Evolutionary conservation across 2,797 vertebrate species (phyloP).

Genomic region (Gallinago solitaria): DNA sequence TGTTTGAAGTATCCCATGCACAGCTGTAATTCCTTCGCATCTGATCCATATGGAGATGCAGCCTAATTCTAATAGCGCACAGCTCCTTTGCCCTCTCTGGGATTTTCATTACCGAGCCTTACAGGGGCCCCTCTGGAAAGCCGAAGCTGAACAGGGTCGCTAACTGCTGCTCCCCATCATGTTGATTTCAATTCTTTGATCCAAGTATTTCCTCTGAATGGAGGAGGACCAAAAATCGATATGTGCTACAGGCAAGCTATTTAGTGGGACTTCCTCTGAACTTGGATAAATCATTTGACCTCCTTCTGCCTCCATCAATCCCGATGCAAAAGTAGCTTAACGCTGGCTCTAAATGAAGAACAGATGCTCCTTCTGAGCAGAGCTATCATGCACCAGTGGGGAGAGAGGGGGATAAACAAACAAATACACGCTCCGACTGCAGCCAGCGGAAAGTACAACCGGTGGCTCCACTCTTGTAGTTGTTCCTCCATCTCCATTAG

Average conservation of each 20-base stretch:
- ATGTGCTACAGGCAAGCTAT: not conserved
- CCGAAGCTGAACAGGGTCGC: not conserved
- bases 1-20: not conserved
- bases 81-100: not conserved
- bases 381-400: not conserved
- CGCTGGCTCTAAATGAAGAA: not conserved
- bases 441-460: not conserved
- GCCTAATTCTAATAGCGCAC: not conserved
- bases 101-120: not conserved
- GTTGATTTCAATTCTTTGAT: not conserved
- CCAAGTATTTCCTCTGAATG: not conserved
- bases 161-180: not conserved
- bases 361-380: not conserved
- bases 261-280: not conserved
- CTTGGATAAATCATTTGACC: not conserved
- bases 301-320: not conserved
- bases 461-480: not conserved
- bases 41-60: not conserved
- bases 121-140: not conserved
- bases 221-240: not conserved
- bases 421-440: not conserved
- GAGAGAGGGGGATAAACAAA: not conserved
- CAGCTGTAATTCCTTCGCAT: not conserved
- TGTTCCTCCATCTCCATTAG: not conserved
- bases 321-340: slow-evolving; percentile 1